Percentiles rank a stretch among this genome's conserved stretches.
phyloP scores from a whole-genome alignment of 2,797 vertebrate species.

The Esox masquinongy region DNA sequence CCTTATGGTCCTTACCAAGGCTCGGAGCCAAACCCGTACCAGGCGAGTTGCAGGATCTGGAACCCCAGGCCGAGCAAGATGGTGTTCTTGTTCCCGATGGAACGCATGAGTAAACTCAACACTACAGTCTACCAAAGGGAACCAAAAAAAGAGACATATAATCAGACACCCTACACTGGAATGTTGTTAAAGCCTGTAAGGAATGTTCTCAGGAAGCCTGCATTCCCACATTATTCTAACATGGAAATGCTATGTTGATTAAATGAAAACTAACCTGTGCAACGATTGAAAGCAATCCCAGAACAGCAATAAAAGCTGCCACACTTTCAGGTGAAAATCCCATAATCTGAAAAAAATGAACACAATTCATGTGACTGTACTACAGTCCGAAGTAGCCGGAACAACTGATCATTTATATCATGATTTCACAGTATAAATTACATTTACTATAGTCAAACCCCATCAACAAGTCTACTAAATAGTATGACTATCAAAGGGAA shows the following conservation, averaged over 20 bases:
- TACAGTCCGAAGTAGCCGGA: too few relatives aligned
- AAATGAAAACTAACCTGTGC: slow-evolving; percentile 76
- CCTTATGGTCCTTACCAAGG: slow-evolving; percentile 75
- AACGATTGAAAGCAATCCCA: slow-evolving; percentile 86
- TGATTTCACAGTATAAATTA: background rate
- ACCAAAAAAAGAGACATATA: background rate
- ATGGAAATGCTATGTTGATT: background rate
- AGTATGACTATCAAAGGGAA: background rate
- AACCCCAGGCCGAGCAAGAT: slow-evolving; percentile 86
- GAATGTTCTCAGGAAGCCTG: background rate
- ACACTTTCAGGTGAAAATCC: slow-evolving; percentile 86
- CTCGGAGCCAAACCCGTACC: slow-evolving; percentile 88
- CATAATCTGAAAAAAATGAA: slow-evolving; percentile 76
- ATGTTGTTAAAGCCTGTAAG: background rate
- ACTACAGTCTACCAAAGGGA: slow-evolving; percentile 76
- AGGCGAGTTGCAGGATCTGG: slow-evolving; percentile 86
- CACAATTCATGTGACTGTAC: background rate
- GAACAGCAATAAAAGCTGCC: slow-evolving; percentile 85
- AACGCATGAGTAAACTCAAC: slow-evolving; percentile 88
- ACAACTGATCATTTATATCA: too few relatives aligned
- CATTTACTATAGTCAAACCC: background rate
- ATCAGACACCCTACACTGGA: background rate
- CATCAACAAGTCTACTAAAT: background rate
- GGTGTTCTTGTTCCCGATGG: slow-evolving; percentile 90
- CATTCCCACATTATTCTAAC: background rate